Evolutionary conservation across 2,888 invertebrate genomes (phyloP).

Genomic region (Nowickia ferox): DNA sequence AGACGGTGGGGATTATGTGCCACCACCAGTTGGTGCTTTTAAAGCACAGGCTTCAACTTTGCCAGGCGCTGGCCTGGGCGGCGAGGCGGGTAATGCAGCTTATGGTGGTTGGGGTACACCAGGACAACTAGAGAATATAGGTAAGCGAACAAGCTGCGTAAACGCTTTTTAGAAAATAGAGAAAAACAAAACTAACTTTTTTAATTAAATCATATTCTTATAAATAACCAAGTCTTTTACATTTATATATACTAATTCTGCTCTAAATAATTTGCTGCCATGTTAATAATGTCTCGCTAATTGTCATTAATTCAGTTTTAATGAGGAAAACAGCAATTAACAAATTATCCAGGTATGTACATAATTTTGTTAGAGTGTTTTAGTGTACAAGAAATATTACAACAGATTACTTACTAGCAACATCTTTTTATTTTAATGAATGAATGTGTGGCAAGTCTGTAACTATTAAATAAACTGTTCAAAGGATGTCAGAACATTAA

Average conservation of each 20-base stretch:
- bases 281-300: slow-evolving; percentile 31
- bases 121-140: slow-evolving; percentile 81
- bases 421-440: background rate
- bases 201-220: background rate
- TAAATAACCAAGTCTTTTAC: background rate
- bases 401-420: background rate
- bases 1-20: slow-evolving; percentile 83
- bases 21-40: slow-evolving; percentile 78
- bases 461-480: too few species aligned
- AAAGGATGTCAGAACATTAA: too few species aligned
- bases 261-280: slow-evolving; percentile 29
- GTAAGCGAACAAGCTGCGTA: slow-evolving; percentile 73
- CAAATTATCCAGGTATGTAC: slow-evolving; percentile 83
- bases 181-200: background rate
- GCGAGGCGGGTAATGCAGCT: slow-evolving; percentile 80
- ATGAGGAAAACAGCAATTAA: slow-evolving; percentile 83
- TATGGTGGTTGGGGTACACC: slow-evolving; percentile 81
- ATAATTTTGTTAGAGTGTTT: background rate
- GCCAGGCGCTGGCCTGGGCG: slow-evolving; percentile 76
- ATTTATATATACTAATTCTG: background rate
- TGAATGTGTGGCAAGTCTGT: background rate
- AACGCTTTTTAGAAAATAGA: background rate
- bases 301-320: slow-evolving; percentile 82
- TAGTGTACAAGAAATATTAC: slow-evolving; percentile 4
- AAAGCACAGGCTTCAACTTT: slow-evolving; percentile 78